Base-by-base conservation (phyloP, 1,140 invertebrate species). In the Musca vetustissima region DNA sequence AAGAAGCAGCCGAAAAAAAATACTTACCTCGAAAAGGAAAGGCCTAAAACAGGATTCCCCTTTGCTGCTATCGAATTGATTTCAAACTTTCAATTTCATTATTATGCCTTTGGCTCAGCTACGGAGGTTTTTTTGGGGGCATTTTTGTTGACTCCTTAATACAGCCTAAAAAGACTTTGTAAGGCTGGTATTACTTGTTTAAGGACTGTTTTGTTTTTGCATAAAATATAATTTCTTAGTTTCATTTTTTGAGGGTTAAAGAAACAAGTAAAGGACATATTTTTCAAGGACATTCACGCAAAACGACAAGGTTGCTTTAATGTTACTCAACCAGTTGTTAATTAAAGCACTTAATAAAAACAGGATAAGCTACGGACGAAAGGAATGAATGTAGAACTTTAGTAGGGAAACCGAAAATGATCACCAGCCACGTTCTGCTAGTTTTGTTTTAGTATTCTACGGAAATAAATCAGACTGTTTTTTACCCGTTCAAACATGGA, bases 31-130 rank as follows among this genome's bases (percentile, higher is more conserved):
- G 36, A 43, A 43, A 43, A 43, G 36, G 36, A 43, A 43, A 43
- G 36, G 36, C 36, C 36, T 8, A n/a, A 61, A 61, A 61, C 57
- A 61, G 57, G 57, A 61, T 61, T 61, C 55, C 17, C 13, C 4
- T 8, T 59, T n/a, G 15, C 15, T 59, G 55, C 28, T 32, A 25
- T 52, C 21, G 49, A 21, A 19, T 52, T 11, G 28, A 36, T 61
- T 61, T 61, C 57, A 61, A 61, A 61, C 57, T 61, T 61, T 61
- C 57, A 61, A 61, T 61, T 61, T 61, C 57, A 32, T 61, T 61
- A 61, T 61, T 19, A 24, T 43, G 57, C 57, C 57, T 61, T 61
- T 36, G 57, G 57, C 57, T 61, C 25, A 61, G n/a, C 3, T 28
- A 8, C 28, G 3, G 3, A 28, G 28, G 3, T 28, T 28, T 28